Evolutionary conservation across 2,797 vertebrate genomes (phyloP).

Genomic region (Urosaurus nigricauda): DNA sequence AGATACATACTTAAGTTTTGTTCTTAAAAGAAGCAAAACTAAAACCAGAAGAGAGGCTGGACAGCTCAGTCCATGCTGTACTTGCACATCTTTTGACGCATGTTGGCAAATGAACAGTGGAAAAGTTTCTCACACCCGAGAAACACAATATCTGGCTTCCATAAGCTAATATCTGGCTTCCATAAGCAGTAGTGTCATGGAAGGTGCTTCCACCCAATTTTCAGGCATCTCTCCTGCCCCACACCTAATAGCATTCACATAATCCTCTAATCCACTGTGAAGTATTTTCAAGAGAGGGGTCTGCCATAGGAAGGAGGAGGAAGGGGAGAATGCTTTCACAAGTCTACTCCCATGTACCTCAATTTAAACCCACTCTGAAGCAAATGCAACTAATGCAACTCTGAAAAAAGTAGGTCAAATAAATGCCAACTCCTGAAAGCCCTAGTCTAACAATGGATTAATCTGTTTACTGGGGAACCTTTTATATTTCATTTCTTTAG

Average conservation of each 20-base stretch:
- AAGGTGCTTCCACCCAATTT: background rate
- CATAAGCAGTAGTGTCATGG: background rate
- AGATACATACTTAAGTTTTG: slow-evolving; percentile 24
- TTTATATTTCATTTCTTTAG: slow-evolving; percentile 22
- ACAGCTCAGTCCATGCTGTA: background rate
- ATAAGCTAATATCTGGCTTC: background rate
- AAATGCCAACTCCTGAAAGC: slow-evolving; percentile 19
- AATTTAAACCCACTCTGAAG: background rate
- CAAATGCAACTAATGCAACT: background rate
- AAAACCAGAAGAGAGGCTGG: background rate
- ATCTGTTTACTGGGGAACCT: slow-evolving; percentile 3
- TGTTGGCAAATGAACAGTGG: background rate
- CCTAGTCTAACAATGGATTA: background rate
- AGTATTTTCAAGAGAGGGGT: background rate
- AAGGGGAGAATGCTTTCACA: background rate
- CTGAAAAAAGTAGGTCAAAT: slow-evolving; percentile 3
- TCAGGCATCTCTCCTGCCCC: background rate
- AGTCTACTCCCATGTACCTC: background rate
- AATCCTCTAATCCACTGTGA: background rate
- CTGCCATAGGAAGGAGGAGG: background rate
- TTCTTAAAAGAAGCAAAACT: background rate
- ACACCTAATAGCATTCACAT: background rate
- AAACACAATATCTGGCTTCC: too few species aligned
- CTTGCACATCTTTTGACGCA: background rate
- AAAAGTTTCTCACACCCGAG: background rate